phyloP scores from a whole-genome alignment of 2,888 invertebrate genomes.

The Teleiodes luculella region DNA sequence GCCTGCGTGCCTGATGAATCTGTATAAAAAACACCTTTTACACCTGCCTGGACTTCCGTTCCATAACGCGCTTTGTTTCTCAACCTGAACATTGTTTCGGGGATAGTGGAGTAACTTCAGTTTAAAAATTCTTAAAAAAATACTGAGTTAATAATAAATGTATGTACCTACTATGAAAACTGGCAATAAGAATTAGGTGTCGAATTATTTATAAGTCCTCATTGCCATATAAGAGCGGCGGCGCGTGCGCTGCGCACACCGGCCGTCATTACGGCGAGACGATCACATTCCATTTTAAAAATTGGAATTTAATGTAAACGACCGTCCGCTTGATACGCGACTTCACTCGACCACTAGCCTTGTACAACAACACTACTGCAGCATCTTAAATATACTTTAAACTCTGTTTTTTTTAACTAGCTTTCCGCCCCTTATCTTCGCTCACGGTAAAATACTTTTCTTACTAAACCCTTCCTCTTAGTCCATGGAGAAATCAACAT shows the following conservation, averaged over 20 bases:
- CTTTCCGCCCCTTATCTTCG: too few species aligned
- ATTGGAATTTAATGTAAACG: constrained; percentile 59
- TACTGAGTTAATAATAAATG: too few species aligned
- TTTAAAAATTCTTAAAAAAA: too few species aligned
- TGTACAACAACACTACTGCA: neutral
- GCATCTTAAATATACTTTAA: neutral
- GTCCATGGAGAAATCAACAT: too few species aligned
- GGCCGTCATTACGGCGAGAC: constrained; percentile 42
- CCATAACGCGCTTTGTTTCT: too few species aligned
- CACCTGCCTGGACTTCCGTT: constrained; percentile 31
- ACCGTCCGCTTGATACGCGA: constrained; percentile 25
- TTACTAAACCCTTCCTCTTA: too few species aligned
- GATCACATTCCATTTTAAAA: constrained; percentile 55
- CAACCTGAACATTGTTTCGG: too few species aligned
- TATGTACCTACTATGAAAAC: constrained; percentile 9
- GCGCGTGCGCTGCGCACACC: constrained; percentile 45
- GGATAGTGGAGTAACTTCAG: too few species aligned
- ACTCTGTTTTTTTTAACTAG: too few species aligned
- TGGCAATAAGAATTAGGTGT: constrained; percentile 52
- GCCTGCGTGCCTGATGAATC: constrained; percentile 33
- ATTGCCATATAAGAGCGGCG: constrained; percentile 43
- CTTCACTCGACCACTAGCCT: constrained; percentile 20
- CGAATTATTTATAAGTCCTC: constrained; percentile 54
- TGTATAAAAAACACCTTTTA: constrained; percentile 41
- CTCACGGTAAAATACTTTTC: too few species aligned